phyloP scores from a whole-genome alignment of 2,888 invertebrate genomes.

The Melanchra persicariae region DNA sequence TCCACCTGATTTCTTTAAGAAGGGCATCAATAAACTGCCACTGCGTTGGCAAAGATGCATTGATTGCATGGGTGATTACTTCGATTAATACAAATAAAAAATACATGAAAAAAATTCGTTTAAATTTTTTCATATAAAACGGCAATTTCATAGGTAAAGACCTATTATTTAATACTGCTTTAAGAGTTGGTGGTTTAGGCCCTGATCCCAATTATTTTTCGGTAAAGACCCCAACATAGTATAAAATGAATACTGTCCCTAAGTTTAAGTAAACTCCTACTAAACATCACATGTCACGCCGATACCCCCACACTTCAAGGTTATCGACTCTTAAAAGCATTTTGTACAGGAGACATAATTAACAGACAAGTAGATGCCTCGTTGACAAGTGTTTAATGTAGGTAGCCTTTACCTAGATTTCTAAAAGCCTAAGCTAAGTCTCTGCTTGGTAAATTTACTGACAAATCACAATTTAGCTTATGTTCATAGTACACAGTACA shows the following conservation, averaged over 20 bases:
- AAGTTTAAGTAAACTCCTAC: conserved; percentile 6
- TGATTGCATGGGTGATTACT: too few species aligned
- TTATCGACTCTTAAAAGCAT: conserved; percentile 57
- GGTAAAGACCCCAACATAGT: neutral
- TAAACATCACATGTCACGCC: conserved; percentile 32
- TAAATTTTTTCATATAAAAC: too few species aligned
- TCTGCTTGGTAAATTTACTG: neutral
- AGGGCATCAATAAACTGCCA: too few species aligned
- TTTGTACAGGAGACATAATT: conserved; percentile 43
- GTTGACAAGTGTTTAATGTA: conserved; percentile 24
- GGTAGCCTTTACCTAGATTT: conserved; percentile 27
- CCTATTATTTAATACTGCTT: too few species aligned
- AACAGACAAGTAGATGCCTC: conserved; percentile 20
- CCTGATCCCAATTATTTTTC: too few species aligned
- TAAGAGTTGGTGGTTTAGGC: too few species aligned
- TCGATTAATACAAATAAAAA: too few species aligned
- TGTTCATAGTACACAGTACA: neutral
- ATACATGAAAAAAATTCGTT: too few species aligned
- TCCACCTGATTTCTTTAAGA: too few species aligned
- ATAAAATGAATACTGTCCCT: neutral
- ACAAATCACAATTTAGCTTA: neutral
- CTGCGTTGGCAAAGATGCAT: too few species aligned
- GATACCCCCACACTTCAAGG: conserved; percentile 50
- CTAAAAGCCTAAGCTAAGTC: conserved; percentile 10
- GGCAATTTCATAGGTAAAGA: too few species aligned